Conservation (phyloP, 2,797 vertebrate species). For the Ctenochaetus hawaiiensis region DNA sequence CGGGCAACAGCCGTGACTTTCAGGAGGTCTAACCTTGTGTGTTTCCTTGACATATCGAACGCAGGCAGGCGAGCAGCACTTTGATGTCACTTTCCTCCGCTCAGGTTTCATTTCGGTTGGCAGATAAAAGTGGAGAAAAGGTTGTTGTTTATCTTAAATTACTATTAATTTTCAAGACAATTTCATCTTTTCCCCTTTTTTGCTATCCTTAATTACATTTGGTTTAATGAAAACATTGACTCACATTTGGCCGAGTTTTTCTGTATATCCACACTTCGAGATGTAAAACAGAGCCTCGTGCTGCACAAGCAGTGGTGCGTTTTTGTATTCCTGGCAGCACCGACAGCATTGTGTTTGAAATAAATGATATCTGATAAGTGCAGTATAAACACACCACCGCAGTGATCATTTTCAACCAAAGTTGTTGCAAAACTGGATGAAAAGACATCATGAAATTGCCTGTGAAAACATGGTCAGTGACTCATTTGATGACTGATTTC, state of each 20-base stretch:
- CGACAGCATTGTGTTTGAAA: constrained; percentile 14
- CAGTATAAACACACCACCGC: constrained; percentile 19
- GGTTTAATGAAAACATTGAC: background rate
- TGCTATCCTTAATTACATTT: background rate
- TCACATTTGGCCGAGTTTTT: background rate
- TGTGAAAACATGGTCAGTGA: constrained; percentile 18
- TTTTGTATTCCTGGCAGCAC: constrained; percentile 20
- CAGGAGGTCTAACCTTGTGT: constrained; percentile 66
- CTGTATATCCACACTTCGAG: background rate
- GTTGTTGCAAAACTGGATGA: constrained; percentile 13
- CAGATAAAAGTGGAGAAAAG: constrained; percentile 1
- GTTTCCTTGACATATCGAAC: constrained; percentile 50
- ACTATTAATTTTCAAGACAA: background rate
- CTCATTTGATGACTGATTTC: constrained; percentile 36
- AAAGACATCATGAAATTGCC: constrained; percentile 10
- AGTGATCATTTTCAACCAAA: constrained; percentile 12
- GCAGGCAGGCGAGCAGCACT: constrained; percentile 29
- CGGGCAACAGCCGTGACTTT: constrained; percentile 65
- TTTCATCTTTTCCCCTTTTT: background rate
- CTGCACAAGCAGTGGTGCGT: background rate
- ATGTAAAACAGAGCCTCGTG: background rate
- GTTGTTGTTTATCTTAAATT: constrained; percentile 1
- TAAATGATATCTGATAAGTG: constrained; percentile 28
- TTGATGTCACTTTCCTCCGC: constrained; percentile 24
- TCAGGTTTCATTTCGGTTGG: constrained; percentile 31